phyloP scores from a whole-genome alignment of 2,797 vertebrate species.

The Muraenolepis orangiensis region DNA sequence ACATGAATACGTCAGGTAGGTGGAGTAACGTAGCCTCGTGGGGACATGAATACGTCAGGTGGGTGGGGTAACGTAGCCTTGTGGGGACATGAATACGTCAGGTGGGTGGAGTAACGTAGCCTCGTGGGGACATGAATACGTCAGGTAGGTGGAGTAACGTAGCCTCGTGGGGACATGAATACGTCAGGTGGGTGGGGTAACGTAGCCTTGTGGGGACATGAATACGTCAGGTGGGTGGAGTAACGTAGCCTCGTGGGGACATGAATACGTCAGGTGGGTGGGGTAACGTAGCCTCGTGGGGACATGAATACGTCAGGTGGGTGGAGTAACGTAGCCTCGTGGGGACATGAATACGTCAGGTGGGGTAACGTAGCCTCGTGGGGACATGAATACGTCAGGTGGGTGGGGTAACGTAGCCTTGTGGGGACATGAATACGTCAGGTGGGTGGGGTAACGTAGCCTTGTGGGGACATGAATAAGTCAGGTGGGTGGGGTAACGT shows the following conservation, averaged over 20 bases:
- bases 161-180: background rate
- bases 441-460: background rate
- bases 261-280: too few relatives aligned
- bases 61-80: slow-evolving; percentile 73
- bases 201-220: too few relatives aligned
- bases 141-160: background rate
- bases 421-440: background rate
- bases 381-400: slow-evolving; percentile 99
- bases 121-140: background rate
- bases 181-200: too few relatives aligned
- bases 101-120: slow-evolving; percentile 66
- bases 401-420: slow-evolving; percentile 12
- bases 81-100: slow-evolving; percentile 97
- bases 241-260: too few relatives aligned
- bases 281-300: too few relatives aligned
- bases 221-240: too few relatives aligned
- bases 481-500: slow-evolving; percentile 6
- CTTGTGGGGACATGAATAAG: too few relatives aligned
- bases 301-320: too few relatives aligned
- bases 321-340: too few relatives aligned
- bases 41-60: background rate
- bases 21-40: background rate
- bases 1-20: too few relatives aligned
- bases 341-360: background rate
- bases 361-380: slow-evolving; percentile 80